phyloP scores from a whole-genome alignment of 1,140 invertebrate species.

The Trichoplusia ni region DNA sequence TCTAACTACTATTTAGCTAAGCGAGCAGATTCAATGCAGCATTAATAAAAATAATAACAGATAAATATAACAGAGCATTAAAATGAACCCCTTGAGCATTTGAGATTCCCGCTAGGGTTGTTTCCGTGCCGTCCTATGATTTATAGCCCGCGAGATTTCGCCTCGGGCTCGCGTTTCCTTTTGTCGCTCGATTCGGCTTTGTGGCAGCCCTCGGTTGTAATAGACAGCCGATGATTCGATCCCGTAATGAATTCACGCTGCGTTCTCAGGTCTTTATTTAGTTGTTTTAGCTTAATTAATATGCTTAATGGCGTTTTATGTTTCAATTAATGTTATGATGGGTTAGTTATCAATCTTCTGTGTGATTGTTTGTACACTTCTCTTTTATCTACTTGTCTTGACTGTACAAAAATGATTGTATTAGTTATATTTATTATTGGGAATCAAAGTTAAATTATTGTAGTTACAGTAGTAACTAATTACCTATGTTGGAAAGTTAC shows the following conservation, averaged over 20 bases:
- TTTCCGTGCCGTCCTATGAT: constrained; percentile 54
- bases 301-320: constrained; percentile 25
- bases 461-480: too few species aligned
- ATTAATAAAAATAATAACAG: constrained; percentile 28
- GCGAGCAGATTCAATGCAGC: neutral
- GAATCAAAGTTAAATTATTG: too few species aligned
- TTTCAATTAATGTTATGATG: constrained; percentile 15
- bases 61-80: constrained; percentile 41
- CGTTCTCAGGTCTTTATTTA: constrained; percentile 26
- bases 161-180: constrained; percentile 45
- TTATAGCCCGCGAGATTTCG: constrained; percentile 57
- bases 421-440: too few species aligned
- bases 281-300: constrained; percentile 32
- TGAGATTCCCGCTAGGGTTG: constrained; percentile 45
- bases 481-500: too few species aligned
- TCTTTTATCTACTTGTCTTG: too few species aligned
- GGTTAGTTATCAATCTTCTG: constrained; percentile 1
- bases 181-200: constrained; percentile 41
- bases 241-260: constrained; percentile 39
- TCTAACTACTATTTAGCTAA: too few species aligned
- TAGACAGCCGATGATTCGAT: constrained; percentile 46
- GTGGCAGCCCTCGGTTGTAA: constrained; percentile 41
- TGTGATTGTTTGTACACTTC: neutral
- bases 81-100: constrained; percentile 56
- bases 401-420: too few species aligned